Base-by-base conservation (phyloP, 2,113 vertebrate genomes). In the Tyrannus savana region DNA sequence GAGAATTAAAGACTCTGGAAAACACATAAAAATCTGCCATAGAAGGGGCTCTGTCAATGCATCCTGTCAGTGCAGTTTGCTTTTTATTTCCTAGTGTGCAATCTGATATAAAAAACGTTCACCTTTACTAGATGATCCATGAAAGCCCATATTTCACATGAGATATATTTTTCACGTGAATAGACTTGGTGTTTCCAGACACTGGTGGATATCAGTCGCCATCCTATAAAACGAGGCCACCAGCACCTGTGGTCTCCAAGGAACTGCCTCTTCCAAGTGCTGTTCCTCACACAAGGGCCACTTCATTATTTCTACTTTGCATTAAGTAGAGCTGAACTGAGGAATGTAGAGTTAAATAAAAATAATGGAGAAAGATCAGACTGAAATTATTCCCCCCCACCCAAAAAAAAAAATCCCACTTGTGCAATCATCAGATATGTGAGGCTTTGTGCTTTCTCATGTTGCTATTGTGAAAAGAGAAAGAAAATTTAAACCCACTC, bases 1-100 rank as follows among this genome's bases (percentile, higher is more conserved):
- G 88, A 96, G 95, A 93, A 87, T 92, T 96, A 97, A 97, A 95
- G 92, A 96, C 89, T 96, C 95, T 90, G 95, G 95, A 97, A 97
- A 98, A 96, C 90, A 88, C 89, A 89, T 88, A 59, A 59, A 59
- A 89, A 93, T 97, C 92, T 93, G 71, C 94, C 23, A 31, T 79
- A 91, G 96, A 91, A 97, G 97, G 90, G 84, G 86, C 81, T 94
- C 94, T 69, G 83, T 94, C 97, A 95, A 91, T 91, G 94, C 82
- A 80, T 94, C 46, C 92, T 86, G 92, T 95, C 84, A 64, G 66
- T 93, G 82, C 59, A 52, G 74, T 95, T 95, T 93, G 89, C 89
- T 96, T 95, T 97, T 94, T 96, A 94, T 94, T 95, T 97, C 96
- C 96, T 94, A 88, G 95, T 55, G 81, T 95, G 94, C 95, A 95